A percentile compares a stretch with the other conserved stretches of the same genome.
phyloP scores from a whole-genome alignment of 2,797 vertebrate genomes.

The Enteromius mattozi region DNA sequence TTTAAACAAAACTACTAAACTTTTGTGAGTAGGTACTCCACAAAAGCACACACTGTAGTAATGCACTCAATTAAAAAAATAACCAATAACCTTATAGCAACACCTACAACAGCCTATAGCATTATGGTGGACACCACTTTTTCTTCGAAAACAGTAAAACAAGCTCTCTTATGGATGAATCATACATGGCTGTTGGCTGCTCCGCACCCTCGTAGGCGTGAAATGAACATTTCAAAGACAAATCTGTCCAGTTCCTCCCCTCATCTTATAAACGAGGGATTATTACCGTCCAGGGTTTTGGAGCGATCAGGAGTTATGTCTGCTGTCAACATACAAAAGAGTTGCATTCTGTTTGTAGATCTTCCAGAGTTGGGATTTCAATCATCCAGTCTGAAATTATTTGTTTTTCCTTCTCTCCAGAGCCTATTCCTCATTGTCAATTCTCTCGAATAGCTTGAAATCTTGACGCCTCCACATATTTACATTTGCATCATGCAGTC shows the following conservation, averaged over 20 bases:
- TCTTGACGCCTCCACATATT: slow-evolving; percentile 38
- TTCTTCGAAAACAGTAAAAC: not conserved
- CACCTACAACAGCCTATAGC: not conserved
- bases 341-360: slow-evolving; percentile 48
- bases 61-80: not conserved
- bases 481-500: slow-evolving; percentile 7
- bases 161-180: slow-evolving; percentile 15
- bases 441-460: slow-evolving; percentile 3
- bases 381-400: slow-evolving; percentile 49
- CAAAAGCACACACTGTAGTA: not conserved
- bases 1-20: not conserved
- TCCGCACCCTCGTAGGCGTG: slow-evolving; percentile 33
- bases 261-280: slow-evolving; percentile 48
- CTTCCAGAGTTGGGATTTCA: slow-evolving; percentile 47
- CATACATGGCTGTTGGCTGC: not conserved
- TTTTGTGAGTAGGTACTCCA: not conserved
- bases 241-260: slow-evolving; percentile 35
- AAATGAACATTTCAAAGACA: slow-evolving; percentile 44
- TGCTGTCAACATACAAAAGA: slow-evolving; percentile 36
- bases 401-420: slow-evolving; percentile 47
- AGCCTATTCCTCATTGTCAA: slow-evolving; percentile 29
- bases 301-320: slow-evolving; percentile 45
- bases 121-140: not conserved
- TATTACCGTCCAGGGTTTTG: slow-evolving; percentile 36
- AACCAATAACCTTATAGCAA: not conserved